These are phyloP conservation scores for Poeciliopsis retropinna DNA, from an alignment of 2,113 vertebrate genomes.

Conservation along the genomic window DNA sequence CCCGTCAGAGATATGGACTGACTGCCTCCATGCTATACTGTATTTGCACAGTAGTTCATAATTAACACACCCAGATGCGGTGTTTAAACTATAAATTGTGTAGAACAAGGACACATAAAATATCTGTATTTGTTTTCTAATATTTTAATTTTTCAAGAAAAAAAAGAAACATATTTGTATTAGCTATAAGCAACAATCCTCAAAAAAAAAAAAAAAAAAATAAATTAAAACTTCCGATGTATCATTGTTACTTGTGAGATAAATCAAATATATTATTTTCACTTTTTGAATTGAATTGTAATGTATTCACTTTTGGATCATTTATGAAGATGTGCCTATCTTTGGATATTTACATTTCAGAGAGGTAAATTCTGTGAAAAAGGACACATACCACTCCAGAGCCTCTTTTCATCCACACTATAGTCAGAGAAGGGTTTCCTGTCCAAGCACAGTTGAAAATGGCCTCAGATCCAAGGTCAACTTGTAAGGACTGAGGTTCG, in stretches of 20 bases:
- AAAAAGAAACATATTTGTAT: too few species aligned
- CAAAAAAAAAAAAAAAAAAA: not conserved
- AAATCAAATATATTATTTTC: not conserved
- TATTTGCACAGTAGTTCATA: not conserved
- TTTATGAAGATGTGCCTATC: not conserved
- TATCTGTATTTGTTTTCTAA: not conserved
- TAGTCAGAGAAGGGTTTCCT: constrained; percentile 96
- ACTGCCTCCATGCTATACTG: not conserved
- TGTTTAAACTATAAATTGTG: not conserved
- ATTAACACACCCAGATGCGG: not conserved
- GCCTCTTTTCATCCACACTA: constrained; percentile 99
- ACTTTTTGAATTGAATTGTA: not conserved
- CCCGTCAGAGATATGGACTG: not conserved
- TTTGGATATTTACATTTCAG: too few species aligned
- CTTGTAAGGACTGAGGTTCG: constrained; percentile 93
- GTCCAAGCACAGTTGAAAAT: constrained; percentile 97
- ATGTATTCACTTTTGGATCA: not conserved
- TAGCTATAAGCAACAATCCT: not conserved
- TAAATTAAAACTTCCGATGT: not conserved
- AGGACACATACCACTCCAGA: constrained; percentile 90
- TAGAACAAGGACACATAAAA: not conserved
- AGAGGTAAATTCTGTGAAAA: not conserved
- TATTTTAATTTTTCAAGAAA: not conserved
- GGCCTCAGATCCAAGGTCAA: constrained; percentile 93
- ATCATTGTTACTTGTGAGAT: not conserved